Base-by-base conservation (phyloP, 2,113 vertebrate species). In the Bucco capensis region DNA sequence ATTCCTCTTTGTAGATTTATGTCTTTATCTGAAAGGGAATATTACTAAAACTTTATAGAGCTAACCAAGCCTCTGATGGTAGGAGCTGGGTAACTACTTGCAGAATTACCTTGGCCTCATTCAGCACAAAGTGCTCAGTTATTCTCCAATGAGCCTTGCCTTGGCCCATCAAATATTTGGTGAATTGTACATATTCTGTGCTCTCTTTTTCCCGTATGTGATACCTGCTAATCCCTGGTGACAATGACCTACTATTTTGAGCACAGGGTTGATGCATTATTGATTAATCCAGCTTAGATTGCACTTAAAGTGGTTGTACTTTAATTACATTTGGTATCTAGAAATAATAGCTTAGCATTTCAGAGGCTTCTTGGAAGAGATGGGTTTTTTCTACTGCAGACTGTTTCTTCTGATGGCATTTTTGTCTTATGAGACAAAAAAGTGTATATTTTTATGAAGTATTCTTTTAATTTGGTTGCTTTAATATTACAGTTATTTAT, bases 191-290 rank as follows among this genome's bases (percentile, higher is more conserved):
- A 35, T 81, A 14, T 83, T 94, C 91, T 51, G 18, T 84, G 28
- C 10, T 44, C 12, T 7, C 51, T 78, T 81, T 53, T 89, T 74
- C 57, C 44, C 49, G 54, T 30, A 71, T 80, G 44, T 31, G 46
- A 83, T 89, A 86, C 86, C 78, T 94, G 44, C 61, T 95, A 94
- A 92, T 94, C 72, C 79, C 58, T 1, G 1, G 82, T 94, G 91
- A 84, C 53, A 82, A n/a, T 78, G 56, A 65, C 76, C 57, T 92
- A 56, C 94, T 95, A 88, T 94, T 95, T 90, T 90, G 77, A 82
- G 88, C 46, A n/a, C 60, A 31, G n/a, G 23, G 31, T 72, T 93
- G 70, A 94, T 96, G 44, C 76, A 82, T 96, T 91, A 94, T 96
- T 96, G 90, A 95, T 95, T 77, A 80, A 76, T 70, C 21, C 42